These are phyloP conservation scores for Thymelicus acteon DNA, from an alignment of 2,888 invertebrate species.

Conservation along the genomic window DNA sequence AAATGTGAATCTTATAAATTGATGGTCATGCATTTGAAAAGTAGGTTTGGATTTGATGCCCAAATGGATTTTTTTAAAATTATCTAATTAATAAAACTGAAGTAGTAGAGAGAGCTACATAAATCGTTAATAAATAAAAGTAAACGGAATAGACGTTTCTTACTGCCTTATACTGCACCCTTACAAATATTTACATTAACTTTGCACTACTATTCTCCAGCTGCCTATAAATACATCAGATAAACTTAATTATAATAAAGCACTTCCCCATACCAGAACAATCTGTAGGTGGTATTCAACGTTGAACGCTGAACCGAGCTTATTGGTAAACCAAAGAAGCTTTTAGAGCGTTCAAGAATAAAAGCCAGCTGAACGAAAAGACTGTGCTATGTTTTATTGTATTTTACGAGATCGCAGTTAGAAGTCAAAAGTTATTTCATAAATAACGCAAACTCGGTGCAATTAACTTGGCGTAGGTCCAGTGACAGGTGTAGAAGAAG, in stretches of 20 bases:
- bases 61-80: slow-evolving; percentile 1
- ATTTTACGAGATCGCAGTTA: no score
- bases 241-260: slow-evolving; percentile 28
- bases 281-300: slow-evolving; percentile 38
- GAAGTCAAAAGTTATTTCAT: no score
- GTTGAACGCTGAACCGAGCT: slow-evolving; percentile 38
- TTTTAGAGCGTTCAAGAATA: slow-evolving; percentile 35
- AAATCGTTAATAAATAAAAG: background rate
- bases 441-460: slow-evolving; percentile 25
- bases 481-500: slow-evolving; percentile 35
- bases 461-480: slow-evolving; percentile 34
- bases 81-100: background rate
- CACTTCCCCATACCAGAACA: slow-evolving; percentile 37
- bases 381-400: background rate
- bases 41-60: background rate
- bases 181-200: slow-evolving; percentile 29
- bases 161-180: background rate
- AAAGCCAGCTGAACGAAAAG: slow-evolving; percentile 11
- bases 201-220: slow-evolving; percentile 41
- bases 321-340: slow-evolving; percentile 41
- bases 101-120: background rate
- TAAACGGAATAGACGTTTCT: background rate
- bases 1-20: slow-evolving; percentile 41
- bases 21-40: slow-evolving; percentile 28
- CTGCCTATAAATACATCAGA: slow-evolving; percentile 38